Percentiles rank a stretch among this genome's conserved stretches.
phyloP scores from a whole-genome alignment of 2,888 invertebrate species.

The Lycia hirtaria region DNA sequence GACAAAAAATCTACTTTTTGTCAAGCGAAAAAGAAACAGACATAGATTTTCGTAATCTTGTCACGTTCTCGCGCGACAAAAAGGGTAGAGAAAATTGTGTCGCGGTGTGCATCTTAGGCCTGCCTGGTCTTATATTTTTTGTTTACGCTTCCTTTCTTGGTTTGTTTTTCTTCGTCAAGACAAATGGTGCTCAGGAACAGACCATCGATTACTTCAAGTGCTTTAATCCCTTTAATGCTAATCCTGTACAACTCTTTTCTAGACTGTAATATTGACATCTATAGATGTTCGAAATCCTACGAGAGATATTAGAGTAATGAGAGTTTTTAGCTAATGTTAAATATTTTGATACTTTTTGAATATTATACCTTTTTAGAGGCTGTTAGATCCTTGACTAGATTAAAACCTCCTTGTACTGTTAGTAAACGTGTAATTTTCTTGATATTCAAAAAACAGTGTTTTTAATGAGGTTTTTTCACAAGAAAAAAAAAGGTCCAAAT shows the following conservation, averaged over 20 bases:
- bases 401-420: neutral
- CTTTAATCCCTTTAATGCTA: neutral
- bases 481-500: too few relatives aligned
- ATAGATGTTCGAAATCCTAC: neutral
- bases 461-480: too few relatives aligned
- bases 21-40: too few relatives aligned
- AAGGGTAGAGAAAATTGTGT: too few relatives aligned
- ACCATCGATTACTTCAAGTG: neutral
- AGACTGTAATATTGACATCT: neutral
- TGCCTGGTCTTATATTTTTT: too few relatives aligned
- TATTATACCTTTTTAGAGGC: slow-evolving; percentile 17
- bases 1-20: too few relatives aligned
- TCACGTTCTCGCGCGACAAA: too few relatives aligned
- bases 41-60: too few relatives aligned
- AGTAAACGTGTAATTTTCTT: slow-evolving; percentile 4
- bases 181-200: neutral
- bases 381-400: neutral
- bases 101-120: too few relatives aligned
- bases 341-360: slow-evolving; percentile 20
- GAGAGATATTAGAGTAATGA: neutral
- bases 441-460: too few relatives aligned
- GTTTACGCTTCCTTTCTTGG: too few relatives aligned
- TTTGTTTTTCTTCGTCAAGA: neutral
- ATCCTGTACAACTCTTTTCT: neutral
- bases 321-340: slow-evolving; percentile 1